Evolutionary conservation across 2,888 invertebrate genomes (phyloP).

Genomic region (Eupsilia transversa): DNA sequence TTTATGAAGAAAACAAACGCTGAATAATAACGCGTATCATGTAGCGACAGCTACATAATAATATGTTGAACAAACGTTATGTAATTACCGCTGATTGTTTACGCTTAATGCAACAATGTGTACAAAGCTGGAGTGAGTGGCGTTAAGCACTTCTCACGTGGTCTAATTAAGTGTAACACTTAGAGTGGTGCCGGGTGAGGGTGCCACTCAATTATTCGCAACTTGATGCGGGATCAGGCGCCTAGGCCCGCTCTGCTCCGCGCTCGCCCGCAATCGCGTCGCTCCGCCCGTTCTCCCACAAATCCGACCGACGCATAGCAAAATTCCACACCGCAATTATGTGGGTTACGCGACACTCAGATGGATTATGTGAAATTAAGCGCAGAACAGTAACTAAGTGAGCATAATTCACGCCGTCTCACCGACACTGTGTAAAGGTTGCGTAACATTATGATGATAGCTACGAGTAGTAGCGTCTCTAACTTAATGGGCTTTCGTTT

Average conservation of each 20-base stretch:
- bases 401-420: constrained; percentile 81
- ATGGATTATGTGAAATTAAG: constrained; percentile 89
- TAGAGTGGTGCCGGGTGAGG: constrained; percentile 78
- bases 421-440: constrained; percentile 63
- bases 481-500: constrained; percentile 37
- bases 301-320: constrained; percentile 81
- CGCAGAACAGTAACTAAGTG: constrained; percentile 82
- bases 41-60: constrained; percentile 57
- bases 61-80: constrained; percentile 59
- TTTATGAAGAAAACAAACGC: constrained; percentile 54
- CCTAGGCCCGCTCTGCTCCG: constrained; percentile 39
- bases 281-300: constrained; percentile 66
- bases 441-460: constrained; percentile 43
- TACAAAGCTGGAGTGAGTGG: constrained; percentile 76
- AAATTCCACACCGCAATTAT: constrained; percentile 86
- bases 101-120: constrained; percentile 79
- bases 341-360: constrained; percentile 84
- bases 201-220: constrained; percentile 87
- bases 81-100: constrained; percentile 75
- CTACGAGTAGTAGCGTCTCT: constrained; percentile 17
- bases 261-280: constrained; percentile 42
- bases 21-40: constrained; percentile 59
- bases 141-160: constrained; percentile 84
- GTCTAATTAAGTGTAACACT: constrained; percentile 88
- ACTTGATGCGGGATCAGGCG: constrained; percentile 87